Percentiles rank a stretch among this genome's conserved stretches.
phyloP scores from a whole-genome alignment of 2,113 vertebrate species.

The Edolisoma coerulescens region DNA sequence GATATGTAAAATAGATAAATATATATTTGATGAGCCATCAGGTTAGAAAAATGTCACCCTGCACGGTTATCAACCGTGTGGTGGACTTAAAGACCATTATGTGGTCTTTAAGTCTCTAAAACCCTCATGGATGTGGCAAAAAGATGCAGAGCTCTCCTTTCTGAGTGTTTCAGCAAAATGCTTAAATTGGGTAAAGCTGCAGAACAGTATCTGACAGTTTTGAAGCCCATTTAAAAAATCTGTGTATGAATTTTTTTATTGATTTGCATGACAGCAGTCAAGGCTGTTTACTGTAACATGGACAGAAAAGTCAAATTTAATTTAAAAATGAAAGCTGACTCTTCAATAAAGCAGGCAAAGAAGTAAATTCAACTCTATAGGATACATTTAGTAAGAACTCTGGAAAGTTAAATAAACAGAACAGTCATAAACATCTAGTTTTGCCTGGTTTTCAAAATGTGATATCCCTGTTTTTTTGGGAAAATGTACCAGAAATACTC shows the following conservation, averaged over 20 bases:
- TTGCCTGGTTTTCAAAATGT: not conserved
- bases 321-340: not conserved
- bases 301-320: not conserved
- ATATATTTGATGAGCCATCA: not conserved
- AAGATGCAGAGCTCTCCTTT: not conserved
- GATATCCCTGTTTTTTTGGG: not conserved
- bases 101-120: not conserved
- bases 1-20: not conserved
- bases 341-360: not conserved
- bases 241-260: not conserved
- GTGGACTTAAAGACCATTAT: too few species aligned
- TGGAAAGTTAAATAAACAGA: not conserved
- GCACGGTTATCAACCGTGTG: not conserved
- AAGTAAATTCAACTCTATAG: not conserved
- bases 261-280: not conserved
- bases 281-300: not conserved
- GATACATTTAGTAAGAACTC: not conserved
- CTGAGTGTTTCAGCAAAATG: not conserved
- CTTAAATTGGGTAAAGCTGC: not conserved
- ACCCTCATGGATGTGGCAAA: not conserved
- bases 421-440: not conserved
- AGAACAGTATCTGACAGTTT: not conserved
- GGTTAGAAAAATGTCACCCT: not conserved
- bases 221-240: not conserved
- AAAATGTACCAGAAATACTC: not conserved